These are phyloP conservation scores for Tachysurus vachellii DNA, from an alignment of 2,113 vertebrate species.

Conservation along the genomic window DNA sequence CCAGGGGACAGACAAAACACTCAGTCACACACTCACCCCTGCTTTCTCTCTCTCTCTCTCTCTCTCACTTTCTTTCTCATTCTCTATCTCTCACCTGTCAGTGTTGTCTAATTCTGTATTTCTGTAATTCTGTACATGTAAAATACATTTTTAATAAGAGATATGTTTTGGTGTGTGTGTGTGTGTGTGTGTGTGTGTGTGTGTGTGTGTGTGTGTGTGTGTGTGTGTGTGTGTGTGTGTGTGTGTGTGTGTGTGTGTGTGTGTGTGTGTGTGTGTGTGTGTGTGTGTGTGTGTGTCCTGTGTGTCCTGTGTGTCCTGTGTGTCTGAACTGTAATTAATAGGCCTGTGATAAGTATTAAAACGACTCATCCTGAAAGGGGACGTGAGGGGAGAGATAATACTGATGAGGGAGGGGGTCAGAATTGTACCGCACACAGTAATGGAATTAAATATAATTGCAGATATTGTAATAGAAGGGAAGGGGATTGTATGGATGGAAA, in stretches of 20 bases:
- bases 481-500: neutral
- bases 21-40: conserved; percentile 2
- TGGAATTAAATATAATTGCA: neutral
- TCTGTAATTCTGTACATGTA: conserved; percentile 40
- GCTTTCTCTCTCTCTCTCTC: conserved; percentile 32
- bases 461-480: neutral
- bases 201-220: conserved; percentile 55
- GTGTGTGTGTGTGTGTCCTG: conserved; percentile 45
- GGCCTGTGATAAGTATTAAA: conserved; percentile 75
- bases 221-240: conserved; percentile 40
- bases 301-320: conserved; percentile 59
- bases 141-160: conserved; percentile 65
- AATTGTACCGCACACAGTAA: neutral
- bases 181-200: conserved; percentile 54
- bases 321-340: conserved; percentile 74
- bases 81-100: conserved; percentile 52
- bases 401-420: neutral
- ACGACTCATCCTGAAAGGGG: conserved; percentile 69
- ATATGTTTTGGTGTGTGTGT: conserved; percentile 15
- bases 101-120: conserved; percentile 63
- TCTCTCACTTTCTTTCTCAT: conserved; percentile 48
- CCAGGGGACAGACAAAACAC: conserved; percentile 20
- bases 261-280: conserved; percentile 40
- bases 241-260: conserved; percentile 40
- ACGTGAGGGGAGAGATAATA: conserved; percentile 62